phyloP scores from a whole-genome alignment of 1,140 invertebrate genomes.

The Samia ricini region DNA sequence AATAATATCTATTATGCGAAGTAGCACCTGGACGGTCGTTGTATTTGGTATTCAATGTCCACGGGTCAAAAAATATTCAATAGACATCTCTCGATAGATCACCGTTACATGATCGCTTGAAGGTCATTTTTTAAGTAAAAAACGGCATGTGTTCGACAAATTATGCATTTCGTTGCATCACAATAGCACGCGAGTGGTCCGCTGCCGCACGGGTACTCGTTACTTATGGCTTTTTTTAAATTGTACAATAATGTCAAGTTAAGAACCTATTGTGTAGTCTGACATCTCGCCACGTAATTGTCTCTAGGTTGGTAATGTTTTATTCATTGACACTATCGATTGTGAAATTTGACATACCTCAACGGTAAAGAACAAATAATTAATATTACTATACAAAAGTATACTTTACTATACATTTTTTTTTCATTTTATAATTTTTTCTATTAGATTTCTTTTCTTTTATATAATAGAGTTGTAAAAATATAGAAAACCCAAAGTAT shows the following conservation, averaged over 20 bases:
- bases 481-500: too few relatives aligned
- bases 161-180: conserved; percentile 72
- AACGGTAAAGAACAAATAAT: neutral
- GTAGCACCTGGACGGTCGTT: conserved; percentile 56
- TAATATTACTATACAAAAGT: too few relatives aligned
- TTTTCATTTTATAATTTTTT: too few relatives aligned
- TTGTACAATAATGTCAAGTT: conserved; percentile 61
- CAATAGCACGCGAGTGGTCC: conserved; percentile 46
- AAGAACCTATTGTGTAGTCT: conserved; percentile 48
- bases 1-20: conserved; percentile 37
- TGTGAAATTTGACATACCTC: neutral
- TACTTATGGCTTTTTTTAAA: conserved; percentile 56
- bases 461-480: too few relatives aligned
- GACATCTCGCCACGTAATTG: conserved; percentile 34
- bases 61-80: conserved; percentile 66
- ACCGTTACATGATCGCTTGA: conserved; percentile 56
- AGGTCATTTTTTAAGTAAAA: conserved; percentile 69
- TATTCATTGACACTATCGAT: neutral
- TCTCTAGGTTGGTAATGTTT: conserved; percentile 17
- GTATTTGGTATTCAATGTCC: conserved; percentile 53
- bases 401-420: too few relatives aligned
- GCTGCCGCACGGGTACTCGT: conserved; percentile 55
- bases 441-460: too few relatives aligned
- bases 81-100: conserved; percentile 52
- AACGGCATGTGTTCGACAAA: conserved; percentile 72